phyloP scores from a whole-genome alignment of 2,797 vertebrate species.

The Acipenser oxyrinchus region DNA sequence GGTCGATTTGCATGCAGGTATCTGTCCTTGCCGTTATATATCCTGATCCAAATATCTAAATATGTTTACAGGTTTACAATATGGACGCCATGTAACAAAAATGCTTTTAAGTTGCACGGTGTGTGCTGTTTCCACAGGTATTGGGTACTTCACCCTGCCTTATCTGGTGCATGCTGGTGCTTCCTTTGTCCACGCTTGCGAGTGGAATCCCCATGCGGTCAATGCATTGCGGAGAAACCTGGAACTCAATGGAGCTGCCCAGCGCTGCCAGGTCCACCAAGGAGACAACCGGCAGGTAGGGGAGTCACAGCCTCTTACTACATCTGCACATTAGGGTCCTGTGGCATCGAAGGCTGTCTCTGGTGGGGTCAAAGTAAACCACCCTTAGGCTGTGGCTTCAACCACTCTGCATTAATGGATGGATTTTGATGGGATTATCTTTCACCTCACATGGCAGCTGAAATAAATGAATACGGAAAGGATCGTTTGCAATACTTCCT shows the following conservation, averaged over 20 bases:
- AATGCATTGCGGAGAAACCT: conserved; percentile 70
- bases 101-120: not conserved
- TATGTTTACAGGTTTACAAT: not conserved
- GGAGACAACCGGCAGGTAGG: conserved; percentile 72
- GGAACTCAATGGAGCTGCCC: conserved; percentile 60
- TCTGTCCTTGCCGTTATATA: not conserved
- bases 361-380: too few species aligned
- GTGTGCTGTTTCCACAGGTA: conserved; percentile 53
- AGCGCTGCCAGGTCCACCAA: conserved; percentile 70
- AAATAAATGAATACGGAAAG: not conserved
- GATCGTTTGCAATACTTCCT: not conserved
- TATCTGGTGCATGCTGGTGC: conserved; percentile 78
- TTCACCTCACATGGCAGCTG: not conserved
- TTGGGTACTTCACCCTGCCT: conserved; percentile 89
- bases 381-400: not conserved
- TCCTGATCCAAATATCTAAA: not conserved
- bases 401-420: not conserved
- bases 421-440: not conserved
- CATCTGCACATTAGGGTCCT: not conserved
- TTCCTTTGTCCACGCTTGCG: conserved; percentile 76
- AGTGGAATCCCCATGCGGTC: conserved; percentile 78
- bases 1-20: conserved; percentile 84
- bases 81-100: not conserved
- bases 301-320: too few species aligned
- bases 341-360: not conserved